Conservation (phyloP, 2,888 invertebrate species). For the Apamea monoglypha region DNA sequence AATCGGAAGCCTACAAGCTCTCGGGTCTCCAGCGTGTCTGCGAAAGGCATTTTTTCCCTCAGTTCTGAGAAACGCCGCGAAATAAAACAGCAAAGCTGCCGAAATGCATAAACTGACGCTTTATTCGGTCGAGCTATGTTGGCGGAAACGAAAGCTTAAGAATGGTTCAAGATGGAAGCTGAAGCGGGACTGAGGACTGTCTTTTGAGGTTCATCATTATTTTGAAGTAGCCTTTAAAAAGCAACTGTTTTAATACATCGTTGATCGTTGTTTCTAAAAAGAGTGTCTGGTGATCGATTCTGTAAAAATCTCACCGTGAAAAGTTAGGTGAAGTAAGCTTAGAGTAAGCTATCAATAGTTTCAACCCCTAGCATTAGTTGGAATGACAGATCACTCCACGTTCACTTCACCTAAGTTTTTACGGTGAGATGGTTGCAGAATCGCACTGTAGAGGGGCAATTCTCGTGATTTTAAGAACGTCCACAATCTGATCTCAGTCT, state of each 20-base stretch:
- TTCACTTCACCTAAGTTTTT: too few species aligned
- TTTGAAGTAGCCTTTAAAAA: neutral
- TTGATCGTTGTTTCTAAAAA: neutral
- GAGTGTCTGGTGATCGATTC: neutral
- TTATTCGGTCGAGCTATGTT: constrained; percentile 78
- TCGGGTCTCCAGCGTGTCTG: constrained; percentile 56
- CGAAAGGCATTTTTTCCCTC: constrained; percentile 72
- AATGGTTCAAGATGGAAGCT: constrained; percentile 56
- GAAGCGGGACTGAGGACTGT: constrained; percentile 12
- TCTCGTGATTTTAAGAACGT: too few species aligned
- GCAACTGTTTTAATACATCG: too few species aligned
- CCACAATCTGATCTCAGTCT: too few species aligned
- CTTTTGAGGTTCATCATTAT: neutral
- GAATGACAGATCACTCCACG: too few species aligned
- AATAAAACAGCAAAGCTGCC: constrained; percentile 84
- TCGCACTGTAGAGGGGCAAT: too few species aligned
- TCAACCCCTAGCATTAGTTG: too few species aligned
- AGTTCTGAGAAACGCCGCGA: constrained; percentile 76
- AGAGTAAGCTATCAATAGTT: too few species aligned
- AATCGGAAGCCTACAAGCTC: constrained; percentile 50
- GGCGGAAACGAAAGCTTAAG: constrained; percentile 80
- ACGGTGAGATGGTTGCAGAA: too few species aligned
- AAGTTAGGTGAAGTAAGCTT: too few species aligned
- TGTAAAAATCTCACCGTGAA: too few species aligned
- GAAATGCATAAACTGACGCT: constrained; percentile 85